phyloP scores from a whole-genome alignment of 2,888 invertebrate species.

The Griposia aprilina region DNA sequence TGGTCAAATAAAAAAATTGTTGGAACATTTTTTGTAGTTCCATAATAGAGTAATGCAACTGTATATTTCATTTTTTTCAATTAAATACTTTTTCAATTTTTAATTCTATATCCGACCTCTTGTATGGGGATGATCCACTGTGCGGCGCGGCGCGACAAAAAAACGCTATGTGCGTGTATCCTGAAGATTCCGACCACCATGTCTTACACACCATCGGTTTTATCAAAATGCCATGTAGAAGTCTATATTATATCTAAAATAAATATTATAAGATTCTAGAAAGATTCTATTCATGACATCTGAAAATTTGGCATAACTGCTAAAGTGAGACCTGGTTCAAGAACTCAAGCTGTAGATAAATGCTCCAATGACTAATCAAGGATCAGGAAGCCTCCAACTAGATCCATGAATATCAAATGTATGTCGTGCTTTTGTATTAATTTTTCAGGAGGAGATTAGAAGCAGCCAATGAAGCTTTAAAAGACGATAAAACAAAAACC shows the following conservation, averaged over 20 bases:
- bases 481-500: constrained; percentile 68
- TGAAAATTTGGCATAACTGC: background rate
- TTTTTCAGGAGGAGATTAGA: constrained; percentile 82
- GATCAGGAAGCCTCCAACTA: background rate
- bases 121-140: no score
- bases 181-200: background rate
- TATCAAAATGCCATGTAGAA: no score
- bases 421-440: background rate
- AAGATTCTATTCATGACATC: background rate
- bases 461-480: constrained; percentile 68
- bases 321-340: background rate
- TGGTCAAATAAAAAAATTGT: no score
- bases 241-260: background rate
- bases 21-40: no score
- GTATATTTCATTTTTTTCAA: no score
- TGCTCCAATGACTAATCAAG: background rate
- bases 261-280: no score
- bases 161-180: no score
- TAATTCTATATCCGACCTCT: no score
- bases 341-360: background rate
- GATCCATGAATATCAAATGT: background rate
- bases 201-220: no score
- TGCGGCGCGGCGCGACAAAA: no score
- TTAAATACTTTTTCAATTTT: no score
- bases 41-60: no score